Evolutionary conservation across 37 sponge, comb jelly and placozoan genomes (phyloP).

Genomic region (Axinella damicornis): DNA sequence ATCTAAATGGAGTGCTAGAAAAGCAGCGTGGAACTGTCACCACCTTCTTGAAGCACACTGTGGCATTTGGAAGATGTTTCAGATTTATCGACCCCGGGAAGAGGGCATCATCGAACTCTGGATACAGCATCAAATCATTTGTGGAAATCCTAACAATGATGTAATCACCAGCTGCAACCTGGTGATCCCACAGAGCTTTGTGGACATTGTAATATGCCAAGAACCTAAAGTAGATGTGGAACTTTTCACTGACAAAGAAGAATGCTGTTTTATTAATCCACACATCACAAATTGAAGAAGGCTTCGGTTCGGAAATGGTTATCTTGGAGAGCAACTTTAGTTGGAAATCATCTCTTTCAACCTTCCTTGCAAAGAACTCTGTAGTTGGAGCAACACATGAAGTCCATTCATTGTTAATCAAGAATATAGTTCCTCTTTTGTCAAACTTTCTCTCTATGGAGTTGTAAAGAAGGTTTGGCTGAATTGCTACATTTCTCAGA

Average conservation of each 20-base stretch:
- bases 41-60: conserved; percentile 47
- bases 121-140: conserved; percentile 21
- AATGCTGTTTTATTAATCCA: conserved; percentile 51
- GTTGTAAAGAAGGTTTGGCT: too few relatives aligned
- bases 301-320: too few relatives aligned
- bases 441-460: too few relatives aligned
- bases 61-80: conserved; percentile 38
- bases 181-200: conserved; percentile 42
- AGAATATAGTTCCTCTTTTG: too few relatives aligned
- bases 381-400: too few relatives aligned
- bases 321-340: too few relatives aligned
- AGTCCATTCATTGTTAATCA: too few relatives aligned
- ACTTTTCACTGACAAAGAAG: conserved; percentile 46
- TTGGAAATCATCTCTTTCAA: too few relatives aligned
- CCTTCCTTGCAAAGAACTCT: too few relatives aligned
- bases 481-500: too few relatives aligned
- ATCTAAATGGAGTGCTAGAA: conserved; percentile 47
- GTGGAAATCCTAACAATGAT: conserved; percentile 39
- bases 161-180: neutral
- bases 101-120: conserved; percentile 60
- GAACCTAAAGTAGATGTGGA: conserved; percentile 78
- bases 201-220: conserved; percentile 63
- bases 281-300: too few relatives aligned
- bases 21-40: conserved; percentile 60
- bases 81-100: conserved; percentile 41